Evolutionary conservation across 2,888 invertebrate species (phyloP).

Genomic region (Epirrhoe alternata): DNA sequence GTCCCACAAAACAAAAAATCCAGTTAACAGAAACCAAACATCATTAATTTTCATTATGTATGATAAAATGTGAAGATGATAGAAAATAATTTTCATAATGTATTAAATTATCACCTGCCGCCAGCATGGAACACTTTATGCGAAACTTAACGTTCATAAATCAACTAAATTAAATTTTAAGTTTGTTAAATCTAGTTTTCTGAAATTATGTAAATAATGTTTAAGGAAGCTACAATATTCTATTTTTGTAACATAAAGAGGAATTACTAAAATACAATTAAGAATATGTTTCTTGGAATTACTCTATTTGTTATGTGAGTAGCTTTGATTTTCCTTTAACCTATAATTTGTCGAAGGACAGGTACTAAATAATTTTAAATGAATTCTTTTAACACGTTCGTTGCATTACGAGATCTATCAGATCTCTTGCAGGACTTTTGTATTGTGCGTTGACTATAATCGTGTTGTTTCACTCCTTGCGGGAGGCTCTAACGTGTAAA

Average conservation of each 20-base stretch:
- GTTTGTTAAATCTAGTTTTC: constrained; percentile 28
- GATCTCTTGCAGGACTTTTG: too few relatives aligned
- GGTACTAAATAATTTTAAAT: too few relatives aligned
- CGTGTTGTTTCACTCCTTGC: too few relatives aligned
- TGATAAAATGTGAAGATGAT: background rate
- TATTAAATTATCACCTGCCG: constrained; percentile 18
- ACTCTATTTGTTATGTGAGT: background rate
- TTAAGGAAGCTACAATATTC: constrained; percentile 1
- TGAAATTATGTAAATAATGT: constrained; percentile 28
- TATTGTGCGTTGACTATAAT: too few relatives aligned
- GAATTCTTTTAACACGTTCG: too few relatives aligned
- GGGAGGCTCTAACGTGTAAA: too few relatives aligned
- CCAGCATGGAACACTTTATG: constrained; percentile 32
- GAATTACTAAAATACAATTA: background rate
- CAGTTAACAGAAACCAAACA: too few relatives aligned
- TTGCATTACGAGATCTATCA: too few relatives aligned
- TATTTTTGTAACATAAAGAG: background rate
- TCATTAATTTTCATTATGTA: background rate
- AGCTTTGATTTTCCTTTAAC: background rate
- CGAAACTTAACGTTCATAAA: constrained; percentile 40
- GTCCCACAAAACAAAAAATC: too few relatives aligned
- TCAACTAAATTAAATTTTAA: constrained; percentile 45
- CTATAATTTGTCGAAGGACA: too few relatives aligned
- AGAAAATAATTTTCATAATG: constrained; percentile 1
- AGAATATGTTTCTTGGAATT: background rate